Conservation (phyloP, 2,113 vertebrate genomes). For the Notothenia coriiceps region DNA sequence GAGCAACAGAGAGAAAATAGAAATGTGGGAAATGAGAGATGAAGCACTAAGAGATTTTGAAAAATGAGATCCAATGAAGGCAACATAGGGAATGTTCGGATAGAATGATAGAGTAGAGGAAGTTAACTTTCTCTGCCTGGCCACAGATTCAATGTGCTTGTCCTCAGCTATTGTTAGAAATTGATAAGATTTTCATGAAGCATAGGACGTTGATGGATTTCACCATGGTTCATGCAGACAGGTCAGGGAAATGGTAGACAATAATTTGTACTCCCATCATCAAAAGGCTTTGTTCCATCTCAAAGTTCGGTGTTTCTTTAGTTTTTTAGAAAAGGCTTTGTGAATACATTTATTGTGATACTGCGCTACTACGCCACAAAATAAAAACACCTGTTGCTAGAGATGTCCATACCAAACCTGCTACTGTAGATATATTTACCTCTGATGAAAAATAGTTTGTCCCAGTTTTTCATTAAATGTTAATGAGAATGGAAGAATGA, state of each 20-base stretch:
- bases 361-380: neutral
- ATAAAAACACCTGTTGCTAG: neutral
- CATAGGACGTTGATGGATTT: slow-evolving; percentile 77
- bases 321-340: slow-evolving; percentile 8
- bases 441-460: neutral
- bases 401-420: neutral
- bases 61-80: slow-evolving; percentile 75
- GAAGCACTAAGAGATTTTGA: slow-evolving; percentile 68
- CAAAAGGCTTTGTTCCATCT: slow-evolving; percentile 19
- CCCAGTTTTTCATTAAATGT: neutral
- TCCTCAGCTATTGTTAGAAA: slow-evolving; percentile 80
- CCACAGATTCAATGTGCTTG: slow-evolving; percentile 52
- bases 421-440: neutral
- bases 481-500: neutral
- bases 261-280: slow-evolving; percentile 36
- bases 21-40: slow-evolving; percentile 71
- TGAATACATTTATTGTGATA: neutral
- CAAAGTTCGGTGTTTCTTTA: slow-evolving; percentile 17
- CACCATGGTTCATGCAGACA: slow-evolving; percentile 76
- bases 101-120: slow-evolving; percentile 75
- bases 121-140: slow-evolving; percentile 59
- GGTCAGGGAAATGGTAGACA: slow-evolving; percentile 56
- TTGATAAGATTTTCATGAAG: slow-evolving; percentile 83
- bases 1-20: slow-evolving; percentile 58
- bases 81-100: slow-evolving; percentile 57